Evolutionary conservation across 2,113 vertebrate genomes (phyloP).

Genomic region (Eubucco bourcierii): DNA sequence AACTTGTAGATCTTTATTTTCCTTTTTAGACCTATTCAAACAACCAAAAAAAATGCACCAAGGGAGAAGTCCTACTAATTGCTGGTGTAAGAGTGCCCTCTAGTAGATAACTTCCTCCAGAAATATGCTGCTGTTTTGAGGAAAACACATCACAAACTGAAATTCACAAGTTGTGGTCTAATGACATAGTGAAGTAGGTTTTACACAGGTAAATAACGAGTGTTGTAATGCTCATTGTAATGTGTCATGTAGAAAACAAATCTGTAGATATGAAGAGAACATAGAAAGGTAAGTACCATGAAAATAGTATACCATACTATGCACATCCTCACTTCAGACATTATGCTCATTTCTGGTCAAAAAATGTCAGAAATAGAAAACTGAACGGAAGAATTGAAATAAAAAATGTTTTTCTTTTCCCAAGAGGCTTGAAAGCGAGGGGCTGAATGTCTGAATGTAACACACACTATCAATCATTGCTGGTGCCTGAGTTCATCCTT

Average conservation of each 20-base stretch:
- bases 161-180: neutral
- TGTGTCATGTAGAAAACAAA: neutral
- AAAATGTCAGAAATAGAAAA: neutral
- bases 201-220: neutral
- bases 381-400: neutral
- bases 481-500: neutral
- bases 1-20: neutral
- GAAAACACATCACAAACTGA: neutral
- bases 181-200: neutral
- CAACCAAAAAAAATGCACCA: neutral
- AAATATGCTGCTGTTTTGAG: neutral
- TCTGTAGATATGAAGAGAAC: neutral
- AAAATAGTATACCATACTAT: neutral
- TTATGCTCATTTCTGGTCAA: neutral
- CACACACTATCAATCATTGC: neutral
- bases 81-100: slow-evolving; percentile 57
- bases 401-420: neutral
- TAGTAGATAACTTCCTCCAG: slow-evolving; percentile 30
- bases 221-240: neutral
- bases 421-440: neutral
- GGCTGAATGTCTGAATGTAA: neutral
- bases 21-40: neutral
- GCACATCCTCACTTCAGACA: neutral
- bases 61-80: neutral
- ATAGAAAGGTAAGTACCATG: neutral